A percentile compares a stretch with the other conserved stretches of the same genome.
phyloP scores from a whole-genome alignment of 2,113 vertebrate species.

The Myotis lucifugus region DNA sequence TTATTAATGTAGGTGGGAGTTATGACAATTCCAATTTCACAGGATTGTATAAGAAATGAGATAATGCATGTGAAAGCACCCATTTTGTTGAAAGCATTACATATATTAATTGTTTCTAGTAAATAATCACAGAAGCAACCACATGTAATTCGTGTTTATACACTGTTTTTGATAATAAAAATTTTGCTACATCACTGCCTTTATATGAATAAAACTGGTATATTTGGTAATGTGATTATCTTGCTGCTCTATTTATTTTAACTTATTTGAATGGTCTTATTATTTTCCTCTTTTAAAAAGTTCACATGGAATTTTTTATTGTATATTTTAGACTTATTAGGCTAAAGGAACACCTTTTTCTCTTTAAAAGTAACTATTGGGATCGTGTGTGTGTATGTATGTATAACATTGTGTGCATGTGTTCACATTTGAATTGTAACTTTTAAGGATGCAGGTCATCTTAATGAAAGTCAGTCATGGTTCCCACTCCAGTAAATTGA shows the following conservation, averaged over 20 bases:
- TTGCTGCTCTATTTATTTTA: neutral
- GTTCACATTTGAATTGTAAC: neutral
- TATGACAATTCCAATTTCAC: neutral
- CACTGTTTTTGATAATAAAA: neutral
- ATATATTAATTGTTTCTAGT: neutral
- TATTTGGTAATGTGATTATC: neutral
- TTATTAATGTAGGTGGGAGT: too few species aligned
- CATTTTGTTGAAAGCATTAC: neutral
- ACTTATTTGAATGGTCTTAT: neutral
- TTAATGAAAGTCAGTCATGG: neutral
- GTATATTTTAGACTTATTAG: conserved; percentile 1
- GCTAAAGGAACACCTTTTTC: neutral
- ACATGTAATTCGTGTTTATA: neutral
- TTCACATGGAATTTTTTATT: neutral
- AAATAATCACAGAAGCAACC: neutral
- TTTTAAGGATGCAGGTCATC: neutral
- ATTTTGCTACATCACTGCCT: neutral
- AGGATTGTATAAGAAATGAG: neutral
- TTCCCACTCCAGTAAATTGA: neutral
- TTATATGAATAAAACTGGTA: neutral
- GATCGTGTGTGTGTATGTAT: neutral
- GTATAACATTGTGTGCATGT: neutral
- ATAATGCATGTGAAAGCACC: neutral
- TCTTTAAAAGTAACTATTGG: neutral
- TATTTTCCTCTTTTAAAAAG: neutral